Conservation (phyloP, 2,113 vertebrate genomes). For the Anser cygnoides region DNA sequence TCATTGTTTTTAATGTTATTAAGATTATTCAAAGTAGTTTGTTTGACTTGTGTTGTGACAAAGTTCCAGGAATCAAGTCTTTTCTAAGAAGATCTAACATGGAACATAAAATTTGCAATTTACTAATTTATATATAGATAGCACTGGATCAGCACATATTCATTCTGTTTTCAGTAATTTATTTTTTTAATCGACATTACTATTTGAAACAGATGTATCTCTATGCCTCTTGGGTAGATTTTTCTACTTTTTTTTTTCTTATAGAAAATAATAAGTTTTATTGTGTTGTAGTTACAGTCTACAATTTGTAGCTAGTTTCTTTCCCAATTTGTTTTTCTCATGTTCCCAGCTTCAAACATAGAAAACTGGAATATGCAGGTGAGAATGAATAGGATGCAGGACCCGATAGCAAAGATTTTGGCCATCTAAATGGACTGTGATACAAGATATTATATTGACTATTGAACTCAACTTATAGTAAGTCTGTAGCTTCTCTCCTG, state of each 20-base stretch:
- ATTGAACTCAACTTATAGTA: neutral
- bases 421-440: neutral
- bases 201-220: neutral
- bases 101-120: neutral
- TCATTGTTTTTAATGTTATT: neutral
- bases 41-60: neutral
- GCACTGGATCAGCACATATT: neutral
- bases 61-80: neutral
- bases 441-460: neutral
- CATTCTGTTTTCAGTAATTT: neutral
- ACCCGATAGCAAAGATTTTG: neutral
- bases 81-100: neutral
- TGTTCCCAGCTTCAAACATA: neutral
- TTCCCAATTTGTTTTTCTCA: neutral
- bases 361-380: neutral
- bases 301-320: neutral
- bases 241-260: neutral
- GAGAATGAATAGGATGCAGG: neutral
- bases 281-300: neutral
- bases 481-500: neutral
- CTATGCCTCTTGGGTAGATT: neutral
- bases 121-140: neutral
- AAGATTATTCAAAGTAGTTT: neutral
- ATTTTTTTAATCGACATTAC: neutral
- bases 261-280: neutral